Percentiles rank a stretch among this genome's conserved stretches.
These are phyloP conservation scores for Helogale parvula DNA, from an alignment of 2,113 vertebrate genomes.

Conservation along the genomic window DNA sequence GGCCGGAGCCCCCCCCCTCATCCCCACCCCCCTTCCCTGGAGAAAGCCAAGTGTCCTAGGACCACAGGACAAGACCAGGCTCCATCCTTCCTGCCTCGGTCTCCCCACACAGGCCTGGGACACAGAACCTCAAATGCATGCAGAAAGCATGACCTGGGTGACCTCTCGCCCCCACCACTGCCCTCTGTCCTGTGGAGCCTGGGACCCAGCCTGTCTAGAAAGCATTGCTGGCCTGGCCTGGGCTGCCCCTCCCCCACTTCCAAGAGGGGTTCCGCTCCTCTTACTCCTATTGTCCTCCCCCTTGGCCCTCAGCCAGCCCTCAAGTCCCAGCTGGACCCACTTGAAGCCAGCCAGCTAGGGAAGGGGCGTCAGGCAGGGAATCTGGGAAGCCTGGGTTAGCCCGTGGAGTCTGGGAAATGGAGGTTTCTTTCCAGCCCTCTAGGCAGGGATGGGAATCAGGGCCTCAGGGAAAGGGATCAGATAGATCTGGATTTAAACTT, in stretches of 20 bases:
- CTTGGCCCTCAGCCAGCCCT: neutral
- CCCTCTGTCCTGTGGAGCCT: neutral
- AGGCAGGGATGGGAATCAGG: neutral
- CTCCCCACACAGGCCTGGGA: neutral
- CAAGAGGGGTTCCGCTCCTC: neutral
- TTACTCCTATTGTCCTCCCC: conserved; percentile 12
- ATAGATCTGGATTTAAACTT: neutral
- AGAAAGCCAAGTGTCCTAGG: neutral
- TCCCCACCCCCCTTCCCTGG: neutral
- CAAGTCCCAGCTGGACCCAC: neutral
- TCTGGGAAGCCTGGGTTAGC: neutral
- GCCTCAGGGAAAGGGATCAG: neutral
- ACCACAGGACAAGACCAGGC: neutral
- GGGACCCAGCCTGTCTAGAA: neutral
- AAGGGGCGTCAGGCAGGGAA: neutral
- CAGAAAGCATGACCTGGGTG: neutral
- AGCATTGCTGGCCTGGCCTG: neutral
- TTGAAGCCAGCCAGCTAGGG: neutral
- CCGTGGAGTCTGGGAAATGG: neutral
- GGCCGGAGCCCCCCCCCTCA: neutral
- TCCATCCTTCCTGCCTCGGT: neutral
- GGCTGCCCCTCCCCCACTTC: neutral
- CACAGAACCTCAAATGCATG: neutral
- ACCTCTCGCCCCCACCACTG: fast-evolving
- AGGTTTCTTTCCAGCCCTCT: neutral